Conservation (phyloP, 2,888 invertebrate genomes). For the Resseliella maxima region DNA sequence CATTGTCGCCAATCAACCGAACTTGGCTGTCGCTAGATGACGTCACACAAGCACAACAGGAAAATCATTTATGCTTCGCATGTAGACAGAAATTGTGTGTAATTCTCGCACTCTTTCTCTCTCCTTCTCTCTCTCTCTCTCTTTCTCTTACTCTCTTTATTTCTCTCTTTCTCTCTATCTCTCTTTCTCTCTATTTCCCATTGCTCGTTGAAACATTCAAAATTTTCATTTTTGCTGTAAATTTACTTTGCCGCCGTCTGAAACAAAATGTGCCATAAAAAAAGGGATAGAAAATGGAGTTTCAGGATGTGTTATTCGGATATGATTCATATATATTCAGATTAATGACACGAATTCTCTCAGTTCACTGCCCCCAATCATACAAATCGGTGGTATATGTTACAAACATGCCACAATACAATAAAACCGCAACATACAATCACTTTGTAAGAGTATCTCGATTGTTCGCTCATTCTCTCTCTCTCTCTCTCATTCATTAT, state of each 20-base stretch:
- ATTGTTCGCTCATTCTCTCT: neutral
- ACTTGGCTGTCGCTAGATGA: constrained; percentile 27
- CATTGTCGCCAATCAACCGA: neutral
- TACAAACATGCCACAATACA: neutral
- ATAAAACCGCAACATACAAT: neutral
- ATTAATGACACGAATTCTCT: constrained; percentile 27
- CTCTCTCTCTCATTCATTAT: too few relatives aligned
- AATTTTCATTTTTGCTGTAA: too few relatives aligned
- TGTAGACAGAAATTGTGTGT: neutral
- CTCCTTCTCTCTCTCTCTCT: neutral
- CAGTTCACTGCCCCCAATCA: constrained; percentile 37
- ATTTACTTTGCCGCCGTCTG: neutral
- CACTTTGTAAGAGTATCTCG: neutral
- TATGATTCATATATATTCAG: constrained; percentile 35
- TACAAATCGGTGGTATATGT: neutral
- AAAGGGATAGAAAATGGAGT: neutral
- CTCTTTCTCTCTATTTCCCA: too few relatives aligned
- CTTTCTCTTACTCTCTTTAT: neutral
- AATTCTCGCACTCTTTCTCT: neutral
- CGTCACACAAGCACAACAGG: constrained; percentile 44
- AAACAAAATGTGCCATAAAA: neutral
- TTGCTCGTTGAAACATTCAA: too few relatives aligned
- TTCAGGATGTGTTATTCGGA: constrained; percentile 41
- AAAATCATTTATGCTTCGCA: neutral
- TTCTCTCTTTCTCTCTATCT: neutral